Evolutionary conservation across 2,888 invertebrate species (phyloP).

Genomic region (Dione juno): DNA sequence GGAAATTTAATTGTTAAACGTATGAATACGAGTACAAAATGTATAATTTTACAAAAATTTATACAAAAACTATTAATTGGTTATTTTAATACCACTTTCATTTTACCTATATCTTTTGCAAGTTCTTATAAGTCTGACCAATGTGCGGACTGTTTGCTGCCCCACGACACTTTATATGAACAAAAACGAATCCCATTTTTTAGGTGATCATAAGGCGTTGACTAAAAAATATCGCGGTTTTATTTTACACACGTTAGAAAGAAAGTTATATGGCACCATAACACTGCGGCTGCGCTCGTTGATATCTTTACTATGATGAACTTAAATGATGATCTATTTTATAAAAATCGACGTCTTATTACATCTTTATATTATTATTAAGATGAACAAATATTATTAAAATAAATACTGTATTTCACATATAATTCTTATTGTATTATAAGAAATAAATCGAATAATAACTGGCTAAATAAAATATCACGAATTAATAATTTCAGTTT

Average conservation of each 20-base stretch:
- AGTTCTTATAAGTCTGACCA: constrained; percentile 40
- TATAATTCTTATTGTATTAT: too few relatives aligned
- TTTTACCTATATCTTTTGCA: constrained; percentile 32
- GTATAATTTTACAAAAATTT: neutral
- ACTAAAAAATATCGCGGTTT: constrained; percentile 68
- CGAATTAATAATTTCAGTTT: too few relatives aligned
- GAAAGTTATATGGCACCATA: constrained; percentile 55
- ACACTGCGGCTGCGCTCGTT: constrained; percentile 50
- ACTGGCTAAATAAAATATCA: too few relatives aligned
- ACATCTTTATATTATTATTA: too few relatives aligned
- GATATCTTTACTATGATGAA: constrained; percentile 69
- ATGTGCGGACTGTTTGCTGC: constrained; percentile 50
- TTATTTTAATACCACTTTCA: constrained; percentile 48
- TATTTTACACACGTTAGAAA: constrained; percentile 63
- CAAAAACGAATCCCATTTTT: constrained; percentile 52
- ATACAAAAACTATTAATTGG: neutral
- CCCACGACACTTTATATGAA: constrained; percentile 56
- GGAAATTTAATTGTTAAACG: too few relatives aligned
- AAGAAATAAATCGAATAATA: too few relatives aligned
- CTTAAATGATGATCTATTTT: too few relatives aligned
- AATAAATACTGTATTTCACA: too few relatives aligned
- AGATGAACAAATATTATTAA: too few relatives aligned
- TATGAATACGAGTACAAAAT: neutral
- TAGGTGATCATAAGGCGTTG: constrained; percentile 66
- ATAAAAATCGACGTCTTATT: too few relatives aligned